Percentiles rank a stretch among this genome's conserved stretches.
Conservation (phyloP, 2,113 vertebrate genomes). For the Athene noctua region DNA sequence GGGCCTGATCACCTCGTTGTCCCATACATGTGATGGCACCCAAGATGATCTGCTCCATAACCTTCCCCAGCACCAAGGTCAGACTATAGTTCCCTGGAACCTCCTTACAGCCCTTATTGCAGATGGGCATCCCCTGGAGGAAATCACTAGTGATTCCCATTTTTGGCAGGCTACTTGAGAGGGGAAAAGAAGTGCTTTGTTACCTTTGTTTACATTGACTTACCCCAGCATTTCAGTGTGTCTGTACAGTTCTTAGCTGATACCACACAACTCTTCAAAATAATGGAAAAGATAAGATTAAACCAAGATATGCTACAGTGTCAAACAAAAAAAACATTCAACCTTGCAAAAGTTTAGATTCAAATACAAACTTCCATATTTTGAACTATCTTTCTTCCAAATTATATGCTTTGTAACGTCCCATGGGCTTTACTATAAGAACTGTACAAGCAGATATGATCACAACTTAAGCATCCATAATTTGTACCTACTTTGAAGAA, state of each 20-base stretch:
- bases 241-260: not conserved
- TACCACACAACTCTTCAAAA: not conserved
- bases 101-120: not conserved
- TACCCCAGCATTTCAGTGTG: not conserved
- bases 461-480: not conserved
- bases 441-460: not conserved
- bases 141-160: not conserved
- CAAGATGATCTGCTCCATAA: not conserved
- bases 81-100: not conserved
- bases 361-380: not conserved
- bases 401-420: not conserved
- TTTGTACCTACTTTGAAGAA: not conserved
- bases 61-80: accelerated
- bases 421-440: not conserved
- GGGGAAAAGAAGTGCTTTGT: not conserved
- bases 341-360: not conserved
- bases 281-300: not conserved
- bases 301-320: not conserved
- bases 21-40: accelerated
- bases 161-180: not conserved
- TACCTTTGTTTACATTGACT: not conserved
- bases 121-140: not conserved
- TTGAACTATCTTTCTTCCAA: not conserved
- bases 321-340: not conserved
- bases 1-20: not conserved